These are phyloP conservation scores for Aphis gossypii DNA, from an alignment of 1,140 invertebrate genomes.

Conservation along the genomic window DNA sequence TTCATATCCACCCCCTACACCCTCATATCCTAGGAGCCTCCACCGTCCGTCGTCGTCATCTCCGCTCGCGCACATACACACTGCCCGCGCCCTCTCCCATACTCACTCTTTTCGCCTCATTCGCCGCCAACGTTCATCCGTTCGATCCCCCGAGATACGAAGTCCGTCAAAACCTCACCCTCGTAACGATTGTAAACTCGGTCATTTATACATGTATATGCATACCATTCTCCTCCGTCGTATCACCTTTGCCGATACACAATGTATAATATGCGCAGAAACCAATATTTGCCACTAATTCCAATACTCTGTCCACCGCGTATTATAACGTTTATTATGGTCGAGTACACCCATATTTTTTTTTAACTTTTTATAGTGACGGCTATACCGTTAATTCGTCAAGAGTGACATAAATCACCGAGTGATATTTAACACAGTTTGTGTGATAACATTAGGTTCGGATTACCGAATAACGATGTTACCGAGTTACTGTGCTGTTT, in stretches of 20 bases:
- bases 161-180: constrained; percentile 53
- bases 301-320: not conserved
- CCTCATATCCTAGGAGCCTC: constrained; percentile 32
- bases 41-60: constrained; percentile 38
- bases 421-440: not conserved
- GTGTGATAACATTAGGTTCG: not conserved
- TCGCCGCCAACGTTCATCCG: not conserved
- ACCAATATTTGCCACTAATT: constrained; percentile 29
- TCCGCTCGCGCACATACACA: not conserved
- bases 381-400: not conserved
- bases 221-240: not conserved
- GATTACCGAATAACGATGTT: not conserved
- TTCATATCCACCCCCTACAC: constrained; percentile 45
- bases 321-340: not conserved
- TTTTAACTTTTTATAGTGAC: not conserved
- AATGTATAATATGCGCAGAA: not conserved
- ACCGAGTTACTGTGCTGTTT: not conserved
- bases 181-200: constrained; percentile 46
- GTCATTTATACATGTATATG: not conserved
- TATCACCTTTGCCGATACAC: not conserved
- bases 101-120: constrained; percentile 35
- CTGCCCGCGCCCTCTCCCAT: not conserved
- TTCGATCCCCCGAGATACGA: constrained; percentile 21
- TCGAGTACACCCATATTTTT: not conserved
- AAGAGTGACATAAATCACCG: not conserved